Evolutionary conservation across 2,113 vertebrate species (phyloP).

Genomic region (Naja naja): DNA sequence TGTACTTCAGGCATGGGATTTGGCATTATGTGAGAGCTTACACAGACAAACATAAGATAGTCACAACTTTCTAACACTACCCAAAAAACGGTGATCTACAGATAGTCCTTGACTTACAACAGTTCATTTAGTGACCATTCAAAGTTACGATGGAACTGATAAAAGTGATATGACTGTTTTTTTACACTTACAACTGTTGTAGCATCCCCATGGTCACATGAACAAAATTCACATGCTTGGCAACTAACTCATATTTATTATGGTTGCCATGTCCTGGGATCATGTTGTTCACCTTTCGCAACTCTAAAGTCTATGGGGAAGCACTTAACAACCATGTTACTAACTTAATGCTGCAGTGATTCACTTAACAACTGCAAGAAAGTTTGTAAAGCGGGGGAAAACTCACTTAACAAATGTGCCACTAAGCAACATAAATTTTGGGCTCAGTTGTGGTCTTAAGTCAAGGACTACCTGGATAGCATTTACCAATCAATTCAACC

Average conservation of each 20-base stretch:
- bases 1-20: background rate
- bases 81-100: background rate
- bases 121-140: too few relatives aligned
- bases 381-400: background rate
- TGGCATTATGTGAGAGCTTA: background rate
- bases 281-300: background rate
- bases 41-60: background rate
- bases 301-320: background rate
- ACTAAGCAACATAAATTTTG: background rate
- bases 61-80: background rate
- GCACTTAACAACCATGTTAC: background rate
- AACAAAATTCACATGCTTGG: too few relatives aligned
- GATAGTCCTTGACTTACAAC: too few relatives aligned
- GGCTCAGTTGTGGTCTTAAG: background rate
- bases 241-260: too few relatives aligned
- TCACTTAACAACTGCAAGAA: background rate
- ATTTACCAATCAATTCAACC: background rate
- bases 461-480: background rate
- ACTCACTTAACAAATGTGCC: background rate
- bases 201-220: too few relatives aligned
- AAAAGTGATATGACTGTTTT: too few relatives aligned
- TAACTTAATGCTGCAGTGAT: background rate
- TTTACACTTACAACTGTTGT: too few relatives aligned
- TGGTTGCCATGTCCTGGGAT: too few relatives aligned
- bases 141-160: too few relatives aligned